Evolutionary conservation across 2,113 vertebrate genomes (phyloP).

Genomic region (Prinia subflava): DNA sequence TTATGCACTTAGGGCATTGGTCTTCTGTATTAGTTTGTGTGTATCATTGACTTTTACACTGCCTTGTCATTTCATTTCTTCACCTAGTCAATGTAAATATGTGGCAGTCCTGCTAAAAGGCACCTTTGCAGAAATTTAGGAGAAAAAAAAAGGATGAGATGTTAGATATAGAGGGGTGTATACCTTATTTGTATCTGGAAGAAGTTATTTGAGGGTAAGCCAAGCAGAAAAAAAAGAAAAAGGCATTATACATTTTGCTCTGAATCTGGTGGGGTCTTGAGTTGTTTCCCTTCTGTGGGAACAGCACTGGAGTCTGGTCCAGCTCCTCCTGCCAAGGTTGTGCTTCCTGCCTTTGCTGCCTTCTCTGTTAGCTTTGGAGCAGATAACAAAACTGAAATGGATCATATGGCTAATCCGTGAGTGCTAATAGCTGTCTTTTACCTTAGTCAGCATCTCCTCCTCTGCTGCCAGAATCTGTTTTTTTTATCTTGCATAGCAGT

Average conservation of each 20-base stretch:
- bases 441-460: background rate
- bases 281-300: background rate
- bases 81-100: background rate
- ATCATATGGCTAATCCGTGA: background rate
- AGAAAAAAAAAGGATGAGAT: background rate
- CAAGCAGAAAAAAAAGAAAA: background rate
- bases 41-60: background rate
- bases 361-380: background rate
- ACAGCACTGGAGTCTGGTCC: background rate
- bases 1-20: fast-evolving
- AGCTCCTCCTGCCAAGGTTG: background rate
- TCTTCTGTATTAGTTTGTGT: background rate
- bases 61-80: background rate
- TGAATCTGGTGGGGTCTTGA: background rate
- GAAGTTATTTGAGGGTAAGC: background rate
- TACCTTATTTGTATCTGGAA: background rate
- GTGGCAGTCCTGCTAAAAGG: background rate
- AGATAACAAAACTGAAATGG: background rate
- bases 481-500: background rate
- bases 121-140: background rate
- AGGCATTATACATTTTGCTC: background rate
- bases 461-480: background rate
- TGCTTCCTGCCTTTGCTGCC: background rate
- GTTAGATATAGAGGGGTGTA: background rate
- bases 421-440: background rate